Conservation (phyloP, 1,140 invertebrate genomes). For the Battus philenor region DNA sequence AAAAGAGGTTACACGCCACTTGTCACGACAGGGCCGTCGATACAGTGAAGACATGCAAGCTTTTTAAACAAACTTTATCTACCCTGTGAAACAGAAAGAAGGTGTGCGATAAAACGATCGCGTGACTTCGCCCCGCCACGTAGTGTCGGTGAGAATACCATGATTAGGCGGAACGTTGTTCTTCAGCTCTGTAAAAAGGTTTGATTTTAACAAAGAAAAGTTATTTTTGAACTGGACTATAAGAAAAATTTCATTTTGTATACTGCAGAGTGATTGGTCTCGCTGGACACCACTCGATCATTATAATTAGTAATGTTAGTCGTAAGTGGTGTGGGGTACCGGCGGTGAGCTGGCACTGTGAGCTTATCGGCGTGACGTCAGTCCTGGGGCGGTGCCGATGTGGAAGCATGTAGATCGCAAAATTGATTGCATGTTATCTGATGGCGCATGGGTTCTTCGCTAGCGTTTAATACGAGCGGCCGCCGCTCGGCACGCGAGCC, state of each 20-base stretch:
- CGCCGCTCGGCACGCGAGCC: slow-evolving; percentile 61
- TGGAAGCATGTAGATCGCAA: slow-evolving; percentile 74
- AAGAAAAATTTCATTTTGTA: too few relatives aligned
- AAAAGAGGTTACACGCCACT: slow-evolving; percentile 54
- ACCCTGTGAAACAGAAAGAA: slow-evolving; percentile 66
- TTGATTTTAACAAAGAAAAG: too few relatives aligned
- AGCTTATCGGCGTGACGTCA: slow-evolving; percentile 64
- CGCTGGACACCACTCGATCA: too few relatives aligned
- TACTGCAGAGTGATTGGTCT: too few relatives aligned
- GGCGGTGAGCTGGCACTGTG: slow-evolving; percentile 59
- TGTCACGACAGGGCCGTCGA: slow-evolving; percentile 58
- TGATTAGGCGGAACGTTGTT: slow-evolving; percentile 41
- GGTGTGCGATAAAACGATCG: slow-evolving; percentile 69
- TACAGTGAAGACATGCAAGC: slow-evolving; percentile 64
- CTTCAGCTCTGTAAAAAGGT: slow-evolving; percentile 2
- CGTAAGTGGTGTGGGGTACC: slow-evolving; percentile 51
- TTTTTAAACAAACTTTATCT: slow-evolving; percentile 69
- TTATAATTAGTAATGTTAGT: too few relatives aligned
- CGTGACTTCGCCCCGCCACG: slow-evolving; percentile 54
- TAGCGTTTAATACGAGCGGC: slow-evolving; percentile 70
- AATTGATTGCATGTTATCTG: slow-evolving; percentile 75
- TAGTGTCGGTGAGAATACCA: slow-evolving; percentile 54
- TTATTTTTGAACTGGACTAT: too few relatives aligned
- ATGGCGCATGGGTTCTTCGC: slow-evolving; percentile 71
- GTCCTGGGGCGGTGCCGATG: slow-evolving; percentile 63